Percentiles rank a stretch among this genome's conserved stretches.
phyloP scores from a whole-genome alignment of 2,888 invertebrate genomes.

The Aricia artaxerxes region DNA sequence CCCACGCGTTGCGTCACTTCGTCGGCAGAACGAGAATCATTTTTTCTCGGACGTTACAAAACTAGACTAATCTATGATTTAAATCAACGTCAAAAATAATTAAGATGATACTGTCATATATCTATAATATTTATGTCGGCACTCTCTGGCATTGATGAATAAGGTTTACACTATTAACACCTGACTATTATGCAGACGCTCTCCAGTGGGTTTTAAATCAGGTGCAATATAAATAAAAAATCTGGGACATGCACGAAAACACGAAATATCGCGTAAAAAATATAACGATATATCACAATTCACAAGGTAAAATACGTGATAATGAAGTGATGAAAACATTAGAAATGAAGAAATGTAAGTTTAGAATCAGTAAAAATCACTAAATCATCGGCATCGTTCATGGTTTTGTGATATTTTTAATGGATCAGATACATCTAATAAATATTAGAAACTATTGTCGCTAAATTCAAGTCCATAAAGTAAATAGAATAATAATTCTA shows the following conservation, averaged over 20 bases:
- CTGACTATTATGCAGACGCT: background rate
- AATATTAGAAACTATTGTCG: too few species aligned
- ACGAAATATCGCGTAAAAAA: background rate
- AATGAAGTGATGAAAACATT: background rate
- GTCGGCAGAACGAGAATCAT: conserved; percentile 9
- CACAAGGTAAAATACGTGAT: background rate
- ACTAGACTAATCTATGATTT: conserved; percentile 28
- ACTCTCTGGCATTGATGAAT: background rate
- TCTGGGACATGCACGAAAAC: background rate
- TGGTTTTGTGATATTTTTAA: too few species aligned
- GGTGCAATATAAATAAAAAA: background rate
- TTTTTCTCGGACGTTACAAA: conserved; percentile 28
- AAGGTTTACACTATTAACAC: conserved; percentile 8
- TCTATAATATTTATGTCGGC: conserved; percentile 6
- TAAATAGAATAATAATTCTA: background rate
- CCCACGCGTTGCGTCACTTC: conserved; percentile 38
- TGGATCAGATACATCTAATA: background rate
- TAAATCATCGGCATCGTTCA: too few species aligned
- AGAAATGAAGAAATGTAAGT: background rate
- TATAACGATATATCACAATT: background rate
- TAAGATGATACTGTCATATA: conserved; percentile 27
- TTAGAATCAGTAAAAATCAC: too few species aligned
- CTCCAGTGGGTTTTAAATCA: background rate
- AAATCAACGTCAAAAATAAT: conserved; percentile 31
- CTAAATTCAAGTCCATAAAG: background rate